Conservation (phyloP, 1,140 invertebrate species). For the Drosophila nigromelanica region DNA sequence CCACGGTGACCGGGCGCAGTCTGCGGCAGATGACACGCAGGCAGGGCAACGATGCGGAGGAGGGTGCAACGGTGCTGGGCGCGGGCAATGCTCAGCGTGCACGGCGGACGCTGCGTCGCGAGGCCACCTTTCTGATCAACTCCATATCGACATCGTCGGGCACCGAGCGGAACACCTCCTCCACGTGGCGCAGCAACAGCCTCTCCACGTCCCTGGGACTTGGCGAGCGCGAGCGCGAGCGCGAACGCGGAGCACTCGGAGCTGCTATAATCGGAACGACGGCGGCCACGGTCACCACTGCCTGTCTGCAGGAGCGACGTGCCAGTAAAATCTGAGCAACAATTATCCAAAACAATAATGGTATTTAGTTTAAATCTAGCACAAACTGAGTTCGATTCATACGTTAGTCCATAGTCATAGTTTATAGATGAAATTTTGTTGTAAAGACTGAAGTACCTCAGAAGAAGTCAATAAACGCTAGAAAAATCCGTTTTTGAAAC, state of each 20-base stretch:
- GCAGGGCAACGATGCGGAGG: constrained; percentile 43
- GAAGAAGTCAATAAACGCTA: constrained; percentile 81
- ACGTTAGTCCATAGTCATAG: constrained; percentile 65
- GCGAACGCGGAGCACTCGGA: constrained; percentile 50
- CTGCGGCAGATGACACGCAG: constrained; percentile 34
- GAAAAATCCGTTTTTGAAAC: constrained; percentile 69
- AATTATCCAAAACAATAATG: constrained; percentile 29
- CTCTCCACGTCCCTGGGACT: constrained; percentile 61
- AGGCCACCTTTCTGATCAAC: constrained; percentile 75
- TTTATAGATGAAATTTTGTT: constrained; percentile 74
- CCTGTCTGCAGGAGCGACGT: constrained; percentile 62
- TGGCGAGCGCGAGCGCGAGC: constrained; percentile 43
- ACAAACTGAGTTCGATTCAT: constrained; percentile 16
- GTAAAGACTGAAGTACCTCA: constrained; percentile 83
- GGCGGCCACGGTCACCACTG: constrained; percentile 65
- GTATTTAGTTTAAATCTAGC: constrained; percentile 73
- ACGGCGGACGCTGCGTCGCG: constrained; percentile 62
- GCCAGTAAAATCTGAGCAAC: constrained; percentile 57
- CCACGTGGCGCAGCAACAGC: constrained; percentile 70
- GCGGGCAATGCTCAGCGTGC: constrained; percentile 24
- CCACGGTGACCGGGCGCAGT: constrained; percentile 39
- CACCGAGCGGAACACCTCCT: constrained; percentile 70
- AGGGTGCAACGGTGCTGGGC: constrained; percentile 27
- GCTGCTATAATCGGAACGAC: constrained; percentile 74
- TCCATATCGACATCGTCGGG: constrained; percentile 79